Evolutionary conservation across 1,140 invertebrate genomes (phyloP).

Genomic region (Manduca sexta): DNA sequence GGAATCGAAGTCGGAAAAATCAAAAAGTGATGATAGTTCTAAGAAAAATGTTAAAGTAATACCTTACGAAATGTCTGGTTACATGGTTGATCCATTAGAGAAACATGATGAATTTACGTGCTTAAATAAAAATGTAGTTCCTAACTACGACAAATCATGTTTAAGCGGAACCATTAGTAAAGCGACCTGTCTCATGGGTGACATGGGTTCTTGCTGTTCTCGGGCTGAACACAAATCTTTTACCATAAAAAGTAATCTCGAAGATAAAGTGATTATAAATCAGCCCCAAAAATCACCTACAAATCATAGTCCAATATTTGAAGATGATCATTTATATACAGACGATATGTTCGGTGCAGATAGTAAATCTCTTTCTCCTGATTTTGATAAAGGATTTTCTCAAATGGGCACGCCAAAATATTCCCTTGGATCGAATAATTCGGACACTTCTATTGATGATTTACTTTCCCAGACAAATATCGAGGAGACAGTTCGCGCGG

Average conservation of each 20-base stretch:
- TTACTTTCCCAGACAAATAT: constrained; percentile 70
- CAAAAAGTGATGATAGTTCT: constrained; percentile 23
- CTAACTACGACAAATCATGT: constrained; percentile 73
- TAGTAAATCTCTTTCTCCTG: constrained; percentile 74
- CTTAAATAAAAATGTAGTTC: constrained; percentile 56
- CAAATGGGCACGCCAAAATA: constrained; percentile 69
- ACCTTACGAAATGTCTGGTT: constrained; percentile 67
- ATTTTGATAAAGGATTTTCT: constrained; percentile 69
- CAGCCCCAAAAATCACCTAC: constrained; percentile 76
- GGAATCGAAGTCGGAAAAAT: constrained; percentile 55
- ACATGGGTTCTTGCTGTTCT: constrained; percentile 66
- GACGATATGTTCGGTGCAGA: constrained; percentile 79
- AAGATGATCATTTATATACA: constrained; percentile 76
- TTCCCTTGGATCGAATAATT: constrained; percentile 78
- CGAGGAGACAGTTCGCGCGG: constrained; percentile 57
- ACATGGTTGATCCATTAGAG: constrained; percentile 70
- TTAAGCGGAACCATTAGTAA: constrained; percentile 73
- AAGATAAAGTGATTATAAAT: constrained; percentile 73
- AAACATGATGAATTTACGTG: constrained; percentile 56
- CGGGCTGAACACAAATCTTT: constrained; percentile 60
- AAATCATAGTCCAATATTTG: constrained; percentile 75
- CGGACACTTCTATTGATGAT: constrained; percentile 76
- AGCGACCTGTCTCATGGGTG: constrained; percentile 70
- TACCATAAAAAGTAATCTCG: constrained; percentile 45
- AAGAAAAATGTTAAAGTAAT: constrained; percentile 50